These are phyloP conservation scores for Drosophila fulvimacula DNA, from an alignment of 2,888 invertebrate genomes.

Conservation along the genomic window DNA sequence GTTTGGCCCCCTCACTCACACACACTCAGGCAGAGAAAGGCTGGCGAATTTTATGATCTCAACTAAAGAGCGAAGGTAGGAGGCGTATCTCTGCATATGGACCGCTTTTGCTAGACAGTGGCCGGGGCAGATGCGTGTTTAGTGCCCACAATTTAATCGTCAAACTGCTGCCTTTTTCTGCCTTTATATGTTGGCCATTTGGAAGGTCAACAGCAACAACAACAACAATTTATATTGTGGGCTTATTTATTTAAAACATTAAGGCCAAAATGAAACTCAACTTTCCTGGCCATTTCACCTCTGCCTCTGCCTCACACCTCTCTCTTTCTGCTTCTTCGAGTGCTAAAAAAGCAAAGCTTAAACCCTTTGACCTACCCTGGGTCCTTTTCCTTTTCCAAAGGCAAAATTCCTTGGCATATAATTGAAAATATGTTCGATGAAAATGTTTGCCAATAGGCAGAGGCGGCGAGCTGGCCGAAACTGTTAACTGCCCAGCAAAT, in stretches of 20 bases:
- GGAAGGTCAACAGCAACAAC: slow-evolving; percentile 11
- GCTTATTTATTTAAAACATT: slow-evolving; percentile 53
- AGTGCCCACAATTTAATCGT: slow-evolving; percentile 51
- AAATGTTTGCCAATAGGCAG: slow-evolving; percentile 54
- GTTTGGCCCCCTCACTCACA: slow-evolving; percentile 34
- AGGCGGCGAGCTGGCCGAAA: slow-evolving; percentile 4
- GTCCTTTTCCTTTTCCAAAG: slow-evolving; percentile 34
- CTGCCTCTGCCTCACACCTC: neutral
- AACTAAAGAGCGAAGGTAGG: slow-evolving; percentile 15
- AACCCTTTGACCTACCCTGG: slow-evolving; percentile 19
- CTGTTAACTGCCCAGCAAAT: slow-evolving; percentile 40
- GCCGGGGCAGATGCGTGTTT: slow-evolving; percentile 45
- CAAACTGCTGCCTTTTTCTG: slow-evolving; percentile 12
- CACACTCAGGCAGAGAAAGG: neutral
- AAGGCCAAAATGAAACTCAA: slow-evolving; percentile 23
- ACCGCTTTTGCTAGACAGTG: neutral
- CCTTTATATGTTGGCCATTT: slow-evolving; percentile 26
- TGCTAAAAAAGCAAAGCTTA: slow-evolving; percentile 7
- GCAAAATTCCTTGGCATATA: slow-evolving; percentile 57
- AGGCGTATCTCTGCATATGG: slow-evolving; percentile 20
- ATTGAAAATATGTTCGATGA: slow-evolving; percentile 69
- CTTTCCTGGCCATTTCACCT: neutral
- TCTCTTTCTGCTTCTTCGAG: neutral
- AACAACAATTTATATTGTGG: slow-evolving; percentile 25
- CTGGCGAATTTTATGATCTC: slow-evolving; percentile 29